Conservation (phyloP, 92 coral and sea anemone species). For the Heliopora coerulea region DNA sequence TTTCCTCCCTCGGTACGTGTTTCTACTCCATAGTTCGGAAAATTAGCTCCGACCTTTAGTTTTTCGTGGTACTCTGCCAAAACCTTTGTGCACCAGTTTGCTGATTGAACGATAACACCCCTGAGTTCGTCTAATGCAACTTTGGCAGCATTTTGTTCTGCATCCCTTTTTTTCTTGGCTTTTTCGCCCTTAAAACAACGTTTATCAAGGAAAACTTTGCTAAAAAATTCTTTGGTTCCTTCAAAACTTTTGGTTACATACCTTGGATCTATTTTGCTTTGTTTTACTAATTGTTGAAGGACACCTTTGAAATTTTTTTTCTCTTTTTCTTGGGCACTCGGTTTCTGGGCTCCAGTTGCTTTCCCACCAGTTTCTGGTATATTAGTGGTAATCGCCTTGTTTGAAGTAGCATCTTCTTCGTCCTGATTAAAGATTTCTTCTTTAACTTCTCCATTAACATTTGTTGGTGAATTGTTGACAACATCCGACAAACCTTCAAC, state of each 20-base stretch:
- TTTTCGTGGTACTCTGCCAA: constrained; percentile 19
- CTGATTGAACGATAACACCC: neutral
- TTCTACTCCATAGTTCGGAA: constrained; percentile 8
- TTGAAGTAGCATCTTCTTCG: too few relatives aligned
- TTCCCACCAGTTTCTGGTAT: too few relatives aligned
- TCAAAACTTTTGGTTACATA: neutral
- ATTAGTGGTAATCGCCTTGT: too few relatives aligned
- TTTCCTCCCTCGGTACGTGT: neutral
- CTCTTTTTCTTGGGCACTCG: too few relatives aligned
- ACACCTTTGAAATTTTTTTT: constrained; percentile 15
- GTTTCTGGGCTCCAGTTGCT: constrained; percentile 3
- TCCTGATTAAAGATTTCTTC: too few relatives aligned
- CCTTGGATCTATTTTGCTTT: neutral
- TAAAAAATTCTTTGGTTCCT: constrained; percentile 2
- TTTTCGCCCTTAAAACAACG: constrained; percentile 36
- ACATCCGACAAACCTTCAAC: too few relatives aligned
- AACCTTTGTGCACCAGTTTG: neutral
- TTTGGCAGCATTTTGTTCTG: constrained; percentile 69
- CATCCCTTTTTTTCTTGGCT: constrained; percentile 49
- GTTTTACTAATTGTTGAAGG: neutral
- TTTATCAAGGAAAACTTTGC: constrained; percentile 23
- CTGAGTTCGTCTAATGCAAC: constrained; percentile 46
- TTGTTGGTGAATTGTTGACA: too few relatives aligned
- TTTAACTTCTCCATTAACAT: too few relatives aligned
- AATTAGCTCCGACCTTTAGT: neutral